Evolutionary conservation across 2,113 vertebrate species (phyloP).

Genomic region (Pycnonotus jocosus): DNA sequence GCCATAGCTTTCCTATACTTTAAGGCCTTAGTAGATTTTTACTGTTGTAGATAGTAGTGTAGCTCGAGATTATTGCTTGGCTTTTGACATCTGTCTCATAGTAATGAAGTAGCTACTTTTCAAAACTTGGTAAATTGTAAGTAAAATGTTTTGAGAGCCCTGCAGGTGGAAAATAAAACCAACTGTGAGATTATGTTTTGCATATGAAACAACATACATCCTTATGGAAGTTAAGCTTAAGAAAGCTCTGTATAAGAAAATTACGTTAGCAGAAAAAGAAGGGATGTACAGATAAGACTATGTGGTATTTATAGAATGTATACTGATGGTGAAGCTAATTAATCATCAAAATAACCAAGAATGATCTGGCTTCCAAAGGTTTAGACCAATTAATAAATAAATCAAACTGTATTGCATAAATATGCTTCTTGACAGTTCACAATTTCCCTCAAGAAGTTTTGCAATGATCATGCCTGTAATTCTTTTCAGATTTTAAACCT

Average conservation of each 20-base stretch:
- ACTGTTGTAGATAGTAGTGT: background rate
- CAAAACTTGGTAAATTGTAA: background rate
- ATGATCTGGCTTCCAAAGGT: background rate
- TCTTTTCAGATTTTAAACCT: background rate
- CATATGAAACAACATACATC: background rate
- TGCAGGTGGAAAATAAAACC: background rate
- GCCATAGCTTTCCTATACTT: background rate
- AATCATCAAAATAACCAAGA: background rate
- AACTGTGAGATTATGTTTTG: background rate
- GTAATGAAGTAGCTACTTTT: background rate
- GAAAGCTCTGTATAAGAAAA: background rate
- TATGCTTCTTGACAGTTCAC: background rate
- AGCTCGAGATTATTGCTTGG: background rate
- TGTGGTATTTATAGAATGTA: background rate
- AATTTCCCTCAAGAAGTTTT: background rate
- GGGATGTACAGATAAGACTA: background rate
- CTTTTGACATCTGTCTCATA: background rate
- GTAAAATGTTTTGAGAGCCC: background rate
- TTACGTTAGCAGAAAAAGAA: background rate
- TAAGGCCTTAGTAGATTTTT: background rate
- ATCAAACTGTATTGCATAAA: background rate
- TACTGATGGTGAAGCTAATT: background rate
- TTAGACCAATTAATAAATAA: background rate
- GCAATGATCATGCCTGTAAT: background rate
- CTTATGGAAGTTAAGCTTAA: background rate